Conservation (phyloP, 1,140 invertebrate genomes). For the Temnothorax nylanderi region DNA sequence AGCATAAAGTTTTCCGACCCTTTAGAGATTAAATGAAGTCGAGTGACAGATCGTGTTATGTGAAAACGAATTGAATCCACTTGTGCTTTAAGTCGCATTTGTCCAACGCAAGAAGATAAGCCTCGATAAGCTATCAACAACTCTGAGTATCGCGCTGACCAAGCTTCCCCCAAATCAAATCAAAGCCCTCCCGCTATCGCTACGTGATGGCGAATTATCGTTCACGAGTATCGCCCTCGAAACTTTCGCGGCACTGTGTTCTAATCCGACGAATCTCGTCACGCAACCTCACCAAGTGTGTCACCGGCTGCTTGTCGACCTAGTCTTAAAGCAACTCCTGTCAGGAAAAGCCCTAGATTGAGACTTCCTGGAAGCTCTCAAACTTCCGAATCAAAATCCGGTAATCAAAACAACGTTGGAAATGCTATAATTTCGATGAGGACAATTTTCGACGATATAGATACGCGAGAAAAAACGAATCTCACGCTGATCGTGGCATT, state of each 20-base stretch:
- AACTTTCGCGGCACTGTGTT: slow-evolving; percentile 39
- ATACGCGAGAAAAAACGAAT: background rate
- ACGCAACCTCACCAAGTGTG: slow-evolving; percentile 49
- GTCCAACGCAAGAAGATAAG: slow-evolving; percentile 26
- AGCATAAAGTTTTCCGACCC: background rate
- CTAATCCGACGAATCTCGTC: slow-evolving; percentile 53
- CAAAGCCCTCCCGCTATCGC: slow-evolving; percentile 39
- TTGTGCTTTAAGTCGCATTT: slow-evolving; percentile 26
- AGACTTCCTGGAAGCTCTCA: slow-evolving; percentile 12
- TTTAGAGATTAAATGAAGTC: slow-evolving; percentile 16
- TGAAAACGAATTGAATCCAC: slow-evolving; percentile 5
- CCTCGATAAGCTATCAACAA: slow-evolving; percentile 53
- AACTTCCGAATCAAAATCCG: background rate
- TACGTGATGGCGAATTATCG: slow-evolving; percentile 52
- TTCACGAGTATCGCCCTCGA: slow-evolving; percentile 48
- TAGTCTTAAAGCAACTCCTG: slow-evolving; percentile 20
- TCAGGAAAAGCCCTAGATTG: slow-evolving; percentile 2
- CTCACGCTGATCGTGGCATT: background rate
- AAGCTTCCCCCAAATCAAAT: slow-evolving; percentile 20
- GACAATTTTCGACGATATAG: background rate
- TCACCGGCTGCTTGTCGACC: slow-evolving; percentile 44
- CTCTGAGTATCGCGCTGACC: slow-evolving; percentile 31
- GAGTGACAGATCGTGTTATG: background rate
- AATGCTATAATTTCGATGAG: background rate
- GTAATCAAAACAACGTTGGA: background rate